phyloP scores from a whole-genome alignment of 2,888 invertebrate species.

The Drosophila basisetae region DNA sequence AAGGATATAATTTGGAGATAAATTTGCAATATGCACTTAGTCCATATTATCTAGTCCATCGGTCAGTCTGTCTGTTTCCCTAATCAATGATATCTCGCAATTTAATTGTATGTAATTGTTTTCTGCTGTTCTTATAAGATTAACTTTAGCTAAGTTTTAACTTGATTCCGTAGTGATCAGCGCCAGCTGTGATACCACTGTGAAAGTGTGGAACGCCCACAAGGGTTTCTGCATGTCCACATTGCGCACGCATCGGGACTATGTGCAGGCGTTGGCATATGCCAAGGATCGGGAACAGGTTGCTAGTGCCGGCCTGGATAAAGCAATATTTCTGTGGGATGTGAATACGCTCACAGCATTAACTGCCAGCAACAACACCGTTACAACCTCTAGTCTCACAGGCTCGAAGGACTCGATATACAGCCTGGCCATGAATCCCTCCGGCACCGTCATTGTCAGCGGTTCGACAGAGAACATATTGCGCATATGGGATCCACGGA shows the following conservation, averaged over 20 bases:
- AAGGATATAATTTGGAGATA: neutral
- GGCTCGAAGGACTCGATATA: slow-evolving; percentile 99
- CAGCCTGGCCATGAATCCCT: slow-evolving; percentile 98
- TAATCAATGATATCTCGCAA: neutral
- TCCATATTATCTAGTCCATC: neutral
- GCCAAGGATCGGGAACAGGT: slow-evolving; percentile 97
- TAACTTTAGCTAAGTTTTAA: neutral
- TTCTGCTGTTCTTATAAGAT: neutral
- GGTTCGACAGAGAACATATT: slow-evolving; percentile 98
- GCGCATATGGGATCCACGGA: slow-evolving; percentile 98
- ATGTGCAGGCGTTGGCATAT: slow-evolving; percentile 98
- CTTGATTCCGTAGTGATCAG: slow-evolving; percentile 91
- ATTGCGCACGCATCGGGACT: slow-evolving; percentile 98
- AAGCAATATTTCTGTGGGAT: slow-evolving; percentile 99
- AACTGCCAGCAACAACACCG: slow-evolving; percentile 99
- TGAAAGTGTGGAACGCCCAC: slow-evolving; percentile 99
- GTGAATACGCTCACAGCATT: slow-evolving; percentile 98
- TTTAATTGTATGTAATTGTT: neutral
- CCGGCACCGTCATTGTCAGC: slow-evolving; percentile 97
- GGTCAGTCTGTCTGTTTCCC: neutral
- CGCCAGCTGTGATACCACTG: slow-evolving; percentile 99
- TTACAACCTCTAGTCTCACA: slow-evolving; percentile 97
- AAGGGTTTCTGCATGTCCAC: slow-evolving; percentile 99
- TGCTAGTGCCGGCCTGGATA: slow-evolving; percentile 98
- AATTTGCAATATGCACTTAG: neutral